A percentile compares a stretch with the other conserved stretches of the same genome.
These are phyloP conservation scores for Zophobas morio DNA, from an alignment of 1,140 invertebrate species.

Conservation along the genomic window DNA sequence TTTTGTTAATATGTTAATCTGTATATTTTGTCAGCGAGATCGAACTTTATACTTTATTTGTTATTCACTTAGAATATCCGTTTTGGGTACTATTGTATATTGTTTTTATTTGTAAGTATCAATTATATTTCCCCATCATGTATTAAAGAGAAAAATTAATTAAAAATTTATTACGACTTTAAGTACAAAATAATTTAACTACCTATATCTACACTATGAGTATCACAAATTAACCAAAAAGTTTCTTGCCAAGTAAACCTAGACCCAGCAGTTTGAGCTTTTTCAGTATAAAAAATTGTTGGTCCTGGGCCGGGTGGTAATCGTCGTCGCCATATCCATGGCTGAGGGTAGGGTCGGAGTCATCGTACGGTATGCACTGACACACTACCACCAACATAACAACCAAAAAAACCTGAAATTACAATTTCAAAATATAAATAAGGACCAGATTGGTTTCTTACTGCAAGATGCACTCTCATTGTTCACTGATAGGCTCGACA, in stretches of 20 bases:
- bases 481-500: neutral
- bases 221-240: neutral
- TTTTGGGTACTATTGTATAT: neutral
- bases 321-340: conserved; percentile 25
- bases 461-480: conserved; percentile 13
- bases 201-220: too few relatives aligned
- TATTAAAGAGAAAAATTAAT: conserved; percentile 16
- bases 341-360: conserved; percentile 14
- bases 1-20: conserved; percentile 17
- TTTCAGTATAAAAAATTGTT: conserved; percentile 12
- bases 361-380: conserved; percentile 6
- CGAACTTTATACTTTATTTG: neutral
- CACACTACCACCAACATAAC: conserved; percentile 9
- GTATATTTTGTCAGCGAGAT: conserved; percentile 24
- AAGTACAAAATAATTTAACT: too few relatives aligned
- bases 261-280: conserved; percentile 13
- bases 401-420: conserved; percentile 28
- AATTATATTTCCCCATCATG: neutral
- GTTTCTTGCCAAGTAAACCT: neutral
- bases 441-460: conserved; percentile 24
- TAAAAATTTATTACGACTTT: conserved; percentile 36
- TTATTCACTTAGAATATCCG: neutral
- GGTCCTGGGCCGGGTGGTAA: conserved; percentile 18
- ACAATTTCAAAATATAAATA: neutral
- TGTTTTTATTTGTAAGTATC: neutral